Evolutionary conservation across 2,113 vertebrate species (phyloP).

Genomic region (Myrmophylax atrothorax): DNA sequence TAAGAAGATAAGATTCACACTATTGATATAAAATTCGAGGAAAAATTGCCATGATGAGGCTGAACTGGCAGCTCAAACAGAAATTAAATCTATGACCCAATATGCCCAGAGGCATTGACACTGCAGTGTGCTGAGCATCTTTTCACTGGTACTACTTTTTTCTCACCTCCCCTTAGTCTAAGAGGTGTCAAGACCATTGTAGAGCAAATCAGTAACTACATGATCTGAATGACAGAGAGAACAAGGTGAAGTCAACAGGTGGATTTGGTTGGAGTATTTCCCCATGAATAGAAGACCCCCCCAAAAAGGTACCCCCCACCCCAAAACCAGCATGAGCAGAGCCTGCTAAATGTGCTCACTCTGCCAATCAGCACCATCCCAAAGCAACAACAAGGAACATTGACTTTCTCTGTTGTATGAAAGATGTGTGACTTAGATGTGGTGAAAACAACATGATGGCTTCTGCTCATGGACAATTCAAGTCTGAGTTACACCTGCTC

Average conservation of each 20-base stretch:
- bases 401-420: not conserved
- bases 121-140: not conserved
- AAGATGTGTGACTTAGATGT: not conserved
- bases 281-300: not conserved
- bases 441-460: not conserved
- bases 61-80: not conserved
- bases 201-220: not conserved
- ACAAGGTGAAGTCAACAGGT: not conserved
- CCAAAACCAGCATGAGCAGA: not conserved
- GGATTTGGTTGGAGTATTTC: not conserved
- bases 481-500: not conserved
- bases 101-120: not conserved
- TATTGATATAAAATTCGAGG: not conserved
- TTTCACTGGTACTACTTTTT: not conserved
- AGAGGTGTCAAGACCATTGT: not conserved
- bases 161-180: not conserved
- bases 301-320: accelerated
- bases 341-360: not conserved
- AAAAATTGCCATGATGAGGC: not conserved
- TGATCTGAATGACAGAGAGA: not conserved
- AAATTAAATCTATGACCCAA: not conserved
- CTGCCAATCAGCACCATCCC: not conserved
- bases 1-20: not conserved
- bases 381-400: not conserved
- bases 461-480: not conserved